A percentile compares a stretch with the other conserved stretches of the same genome.
Evolutionary conservation across 2,113 vertebrate species (phyloP).

Genomic region (Acanthisitta chloris): DNA sequence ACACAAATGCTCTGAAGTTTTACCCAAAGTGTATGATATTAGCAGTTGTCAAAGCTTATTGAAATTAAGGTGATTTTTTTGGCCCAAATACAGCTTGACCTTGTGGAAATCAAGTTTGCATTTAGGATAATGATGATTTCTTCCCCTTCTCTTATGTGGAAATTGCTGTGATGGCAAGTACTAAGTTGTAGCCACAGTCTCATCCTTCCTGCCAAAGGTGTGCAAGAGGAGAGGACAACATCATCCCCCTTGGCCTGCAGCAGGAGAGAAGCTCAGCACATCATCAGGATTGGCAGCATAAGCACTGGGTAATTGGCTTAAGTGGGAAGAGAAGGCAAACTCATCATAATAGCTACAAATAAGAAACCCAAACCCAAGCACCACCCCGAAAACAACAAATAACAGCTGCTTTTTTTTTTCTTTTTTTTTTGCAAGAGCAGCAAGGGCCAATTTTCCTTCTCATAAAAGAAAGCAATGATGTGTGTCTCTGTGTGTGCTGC

Average conservation of each 20-base stretch:
- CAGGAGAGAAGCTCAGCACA: not conserved
- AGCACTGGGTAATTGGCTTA: conserved; percentile 56
- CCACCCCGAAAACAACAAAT: conserved; percentile 58
- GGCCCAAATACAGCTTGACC: not conserved
- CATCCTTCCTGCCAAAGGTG: not conserved
- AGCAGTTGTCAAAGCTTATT: not conserved
- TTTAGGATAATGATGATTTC: not conserved
- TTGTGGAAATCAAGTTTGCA: not conserved
- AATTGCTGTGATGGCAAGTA: not conserved
- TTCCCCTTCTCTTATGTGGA: not conserved
- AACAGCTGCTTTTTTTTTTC: conserved; percentile 72
- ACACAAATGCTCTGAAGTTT: not conserved
- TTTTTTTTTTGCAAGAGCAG: conserved; percentile 28
- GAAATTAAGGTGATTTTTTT: not conserved
- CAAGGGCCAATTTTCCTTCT: conserved; percentile 53
- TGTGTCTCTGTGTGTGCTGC: not conserved
- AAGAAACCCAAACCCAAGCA: conserved; percentile 16
- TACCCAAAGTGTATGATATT: not conserved
- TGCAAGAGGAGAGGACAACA: not conserved
- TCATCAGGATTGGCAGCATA: not conserved
- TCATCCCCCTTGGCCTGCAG: not conserved
- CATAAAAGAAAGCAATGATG: conserved; percentile 41
- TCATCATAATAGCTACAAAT: conserved; percentile 52
- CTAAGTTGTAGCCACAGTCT: not conserved
- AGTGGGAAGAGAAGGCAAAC: conserved; percentile 57